phyloP scores from a whole-genome alignment of 2,797 vertebrate genomes.

The Cetoscarus ocellatus region DNA sequence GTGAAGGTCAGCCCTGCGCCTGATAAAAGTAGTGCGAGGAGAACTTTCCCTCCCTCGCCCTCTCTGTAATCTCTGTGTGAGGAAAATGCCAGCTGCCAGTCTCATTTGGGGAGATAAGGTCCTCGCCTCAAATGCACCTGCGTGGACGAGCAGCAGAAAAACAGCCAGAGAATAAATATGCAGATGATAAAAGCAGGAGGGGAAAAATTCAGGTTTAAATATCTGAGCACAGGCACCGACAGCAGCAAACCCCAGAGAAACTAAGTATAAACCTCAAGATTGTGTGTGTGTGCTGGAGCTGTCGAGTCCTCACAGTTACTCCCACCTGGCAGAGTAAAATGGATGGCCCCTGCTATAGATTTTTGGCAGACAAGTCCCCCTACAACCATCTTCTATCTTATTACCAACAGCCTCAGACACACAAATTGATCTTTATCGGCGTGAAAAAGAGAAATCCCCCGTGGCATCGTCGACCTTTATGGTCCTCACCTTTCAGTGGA shows the following conservation, averaged over 20 bases:
- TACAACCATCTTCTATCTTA: conserved; percentile 79
- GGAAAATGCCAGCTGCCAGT: conserved; percentile 74
- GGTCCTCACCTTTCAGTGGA: conserved; percentile 69
- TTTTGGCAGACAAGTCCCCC: conserved; percentile 76
- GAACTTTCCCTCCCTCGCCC: conserved; percentile 55
- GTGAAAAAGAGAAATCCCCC: conserved; percentile 64
- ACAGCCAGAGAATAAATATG: conserved; percentile 52
- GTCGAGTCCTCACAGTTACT: conserved; percentile 53
- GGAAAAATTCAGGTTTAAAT: conserved; percentile 29
- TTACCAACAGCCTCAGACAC: conserved; percentile 75
- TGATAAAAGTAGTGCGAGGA: conserved; percentile 66
- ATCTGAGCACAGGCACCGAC: conserved; percentile 25
- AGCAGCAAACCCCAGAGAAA: conserved; percentile 52
- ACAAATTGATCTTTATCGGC: conserved; percentile 80
- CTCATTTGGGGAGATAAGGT: conserved; percentile 78
- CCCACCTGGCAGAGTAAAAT: conserved; percentile 69
- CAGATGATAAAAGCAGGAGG: conserved; percentile 35
- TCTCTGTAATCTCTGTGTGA: conserved; percentile 71
- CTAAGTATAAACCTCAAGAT: conserved; percentile 57
- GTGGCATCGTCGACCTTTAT: conserved; percentile 73
- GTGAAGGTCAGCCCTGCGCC: conserved; percentile 71
- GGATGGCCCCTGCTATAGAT: conserved; percentile 76
- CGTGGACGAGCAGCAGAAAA: conserved; percentile 48
- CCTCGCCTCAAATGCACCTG: conserved; percentile 51
- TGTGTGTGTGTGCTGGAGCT: conserved; percentile 2